These are phyloP conservation scores for Lepidochrysops patricia DNA, from an alignment of 2,888 invertebrate species.

Conservation along the genomic window DNA sequence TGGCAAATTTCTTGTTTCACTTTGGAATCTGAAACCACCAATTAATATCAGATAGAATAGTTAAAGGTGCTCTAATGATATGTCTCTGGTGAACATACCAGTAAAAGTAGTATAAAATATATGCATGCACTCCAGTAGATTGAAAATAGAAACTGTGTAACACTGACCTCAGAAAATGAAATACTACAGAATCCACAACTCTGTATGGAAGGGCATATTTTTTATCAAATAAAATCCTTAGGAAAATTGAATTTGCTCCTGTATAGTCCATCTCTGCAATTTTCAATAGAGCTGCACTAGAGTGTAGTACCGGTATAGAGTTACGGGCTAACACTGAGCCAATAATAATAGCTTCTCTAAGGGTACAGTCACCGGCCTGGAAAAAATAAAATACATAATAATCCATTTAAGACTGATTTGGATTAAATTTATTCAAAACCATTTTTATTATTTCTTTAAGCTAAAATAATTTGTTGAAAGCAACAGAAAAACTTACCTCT, in stretches of 20 bases:
- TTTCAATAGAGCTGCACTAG: conserved; percentile 94
- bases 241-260: conserved; percentile 95
- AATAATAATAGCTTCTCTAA: conserved; percentile 96
- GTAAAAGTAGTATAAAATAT: no score
- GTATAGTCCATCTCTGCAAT: conserved; percentile 98
- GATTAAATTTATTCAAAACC: not conserved
- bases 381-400: conserved; percentile 14
- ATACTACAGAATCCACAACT: conserved; percentile 95
- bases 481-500: conserved; percentile 67
- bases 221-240: conserved; percentile 95
- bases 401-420: no score
- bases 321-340: conserved; percentile 93
- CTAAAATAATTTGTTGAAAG: no score
- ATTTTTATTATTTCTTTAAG: not conserved
- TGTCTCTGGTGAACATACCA: no score
- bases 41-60: not conserved
- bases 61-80: no score
- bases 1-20: conserved; percentile 88
- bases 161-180: conserved; percentile 89
- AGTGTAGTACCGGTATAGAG: conserved; percentile 95
- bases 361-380: conserved; percentile 92
- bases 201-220: conserved; percentile 97
- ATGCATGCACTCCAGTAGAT: no score
- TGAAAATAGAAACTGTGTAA: not conserved
- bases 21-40: conserved; percentile 79